phyloP scores from a whole-genome alignment of 2,113 vertebrate genomes.

The Nesoenas mayeri region DNA sequence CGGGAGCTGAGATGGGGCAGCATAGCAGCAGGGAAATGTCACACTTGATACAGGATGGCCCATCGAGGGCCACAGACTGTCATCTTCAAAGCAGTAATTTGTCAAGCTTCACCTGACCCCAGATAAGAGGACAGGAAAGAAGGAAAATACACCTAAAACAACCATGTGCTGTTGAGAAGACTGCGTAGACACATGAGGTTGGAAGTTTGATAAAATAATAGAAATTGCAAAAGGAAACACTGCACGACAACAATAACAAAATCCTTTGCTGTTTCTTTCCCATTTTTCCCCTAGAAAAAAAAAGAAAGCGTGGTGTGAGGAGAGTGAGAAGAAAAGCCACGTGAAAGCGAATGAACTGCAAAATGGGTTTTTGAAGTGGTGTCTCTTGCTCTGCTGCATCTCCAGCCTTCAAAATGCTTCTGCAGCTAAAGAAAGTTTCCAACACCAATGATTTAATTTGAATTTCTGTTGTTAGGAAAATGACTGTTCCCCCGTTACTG shows the following conservation, averaged over 20 bases:
- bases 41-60: background rate
- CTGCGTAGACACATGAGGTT: background rate
- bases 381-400: background rate
- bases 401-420: background rate
- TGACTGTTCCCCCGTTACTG: too few relatives aligned
- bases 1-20: background rate
- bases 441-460: background rate
- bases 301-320: background rate
- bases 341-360: background rate
- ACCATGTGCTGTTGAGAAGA: background rate
- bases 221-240: background rate
- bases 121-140: background rate
- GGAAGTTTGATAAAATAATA: background rate
- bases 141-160: background rate
- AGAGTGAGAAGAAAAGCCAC: background rate
- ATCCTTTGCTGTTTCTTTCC: background rate
- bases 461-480: background rate
- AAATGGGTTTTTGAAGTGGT: background rate
- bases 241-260: fast-evolving
- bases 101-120: background rate
- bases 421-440: background rate
- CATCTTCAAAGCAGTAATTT: background rate
- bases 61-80: background rate
- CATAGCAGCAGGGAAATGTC: background rate
- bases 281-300: background rate